Conservation (phyloP, 2,888 invertebrate genomes). For the Macrosoma leucophasiata region DNA sequence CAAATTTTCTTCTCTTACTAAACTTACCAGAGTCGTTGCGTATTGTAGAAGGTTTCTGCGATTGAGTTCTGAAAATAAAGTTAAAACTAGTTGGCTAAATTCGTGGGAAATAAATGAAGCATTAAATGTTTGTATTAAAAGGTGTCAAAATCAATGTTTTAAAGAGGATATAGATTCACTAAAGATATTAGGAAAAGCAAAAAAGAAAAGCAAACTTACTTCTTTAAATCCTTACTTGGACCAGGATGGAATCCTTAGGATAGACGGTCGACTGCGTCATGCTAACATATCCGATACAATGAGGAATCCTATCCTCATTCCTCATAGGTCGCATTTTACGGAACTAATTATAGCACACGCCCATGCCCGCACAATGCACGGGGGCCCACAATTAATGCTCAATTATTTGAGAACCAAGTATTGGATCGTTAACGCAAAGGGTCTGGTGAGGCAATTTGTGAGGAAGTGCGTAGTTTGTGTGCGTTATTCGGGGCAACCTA, state of each 20-base stretch:
- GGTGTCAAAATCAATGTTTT: constrained; percentile 10
- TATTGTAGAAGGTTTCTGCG: constrained; percentile 14
- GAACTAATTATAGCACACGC: constrained; percentile 22
- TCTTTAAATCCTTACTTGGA: constrained; percentile 23
- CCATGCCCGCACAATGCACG: constrained; percentile 19
- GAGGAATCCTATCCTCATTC: constrained; percentile 23
- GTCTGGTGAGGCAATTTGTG: no score
- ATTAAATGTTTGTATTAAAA: constrained; percentile 10
- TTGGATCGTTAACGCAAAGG: no score
- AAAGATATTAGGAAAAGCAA: constrained; percentile 2
- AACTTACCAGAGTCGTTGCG: constrained; percentile 15
- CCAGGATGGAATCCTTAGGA: constrained; percentile 2
- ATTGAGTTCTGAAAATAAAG: constrained; percentile 6
- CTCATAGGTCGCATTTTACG: constrained; percentile 17
- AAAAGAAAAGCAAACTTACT: constrained; percentile 10
- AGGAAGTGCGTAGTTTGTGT: no score
- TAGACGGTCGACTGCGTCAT: constrained; percentile 24
- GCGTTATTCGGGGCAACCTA: no score
- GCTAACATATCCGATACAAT: constrained; percentile 9
- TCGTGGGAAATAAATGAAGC: constrained; percentile 6
- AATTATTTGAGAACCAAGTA: no score
- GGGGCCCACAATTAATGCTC: constrained; percentile 16
- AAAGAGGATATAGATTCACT: constrained; percentile 1
- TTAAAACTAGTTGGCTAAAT: constrained; percentile 3
- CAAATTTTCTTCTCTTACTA: constrained; percentile 16